Evolutionary conservation across 2,888 invertebrate genomes (phyloP), one percentile per base, ranked within the genome.

Genomic region (Protodeltote pygarga): DNA sequence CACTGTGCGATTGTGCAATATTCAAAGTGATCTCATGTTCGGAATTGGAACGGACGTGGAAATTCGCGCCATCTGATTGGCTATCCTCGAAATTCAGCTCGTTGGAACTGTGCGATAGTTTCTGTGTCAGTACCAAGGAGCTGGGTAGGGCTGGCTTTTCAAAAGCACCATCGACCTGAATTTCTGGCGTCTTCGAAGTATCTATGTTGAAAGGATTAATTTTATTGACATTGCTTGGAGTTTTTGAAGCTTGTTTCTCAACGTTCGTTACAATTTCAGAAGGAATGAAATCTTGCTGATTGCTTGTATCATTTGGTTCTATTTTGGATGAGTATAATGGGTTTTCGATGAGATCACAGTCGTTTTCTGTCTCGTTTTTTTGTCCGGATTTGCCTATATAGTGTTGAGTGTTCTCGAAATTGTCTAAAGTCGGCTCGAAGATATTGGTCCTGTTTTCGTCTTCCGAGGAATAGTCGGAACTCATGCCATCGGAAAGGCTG

Each of bases 1-100:
- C 97, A 71, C 96, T 96, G 72, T 96, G 96, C 1, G 96, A 96
- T 52, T 95, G 94, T 0, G 94, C 94, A 58, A 97, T 95, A 63
- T 95, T 95, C 69, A 95, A 73, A 15, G 93, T 93, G 11, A 96
- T 92, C 70, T 96, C 95, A 23, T 93, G 95, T 77, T 94, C 94
- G 2, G 94, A 94, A 64, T 91, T 94, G 0, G 93, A 94, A 5
- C 94, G 86, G 15, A 85, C 79, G 14, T 85, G 85, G 48, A 66
- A 87, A 42, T 79, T 86, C 0, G 73, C 85, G 0, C 74, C 74
- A 1, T 73, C 73, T 1, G 54, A 51, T 5, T 73, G 62, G 33
- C 58, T 62, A 14, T 86, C 76, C 1, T 85, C 83, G 27, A 80
- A 90, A 44, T 93, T 94, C 0, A 95, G 93, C 68, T 95, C 95